phyloP scores from a whole-genome alignment of 1,140 invertebrate genomes.

The Ylistrum balloti region DNA sequence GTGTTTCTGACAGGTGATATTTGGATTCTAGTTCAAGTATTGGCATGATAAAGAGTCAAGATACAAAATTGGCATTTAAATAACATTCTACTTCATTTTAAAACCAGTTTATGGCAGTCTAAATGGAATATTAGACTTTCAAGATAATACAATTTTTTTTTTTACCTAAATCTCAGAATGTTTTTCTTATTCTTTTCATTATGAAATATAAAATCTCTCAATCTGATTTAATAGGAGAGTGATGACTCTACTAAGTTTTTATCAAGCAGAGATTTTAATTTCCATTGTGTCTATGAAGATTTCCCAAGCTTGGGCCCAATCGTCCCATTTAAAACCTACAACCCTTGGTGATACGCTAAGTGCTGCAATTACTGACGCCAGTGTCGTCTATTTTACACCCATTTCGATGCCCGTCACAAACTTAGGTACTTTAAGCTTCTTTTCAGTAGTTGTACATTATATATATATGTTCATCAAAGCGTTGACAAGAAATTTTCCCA shows the following conservation, averaged over 20 bases:
- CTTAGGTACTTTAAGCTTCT: slow-evolving; percentile 8
- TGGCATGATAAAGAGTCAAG: slow-evolving; percentile 2
- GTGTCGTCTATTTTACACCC: slow-evolving; percentile 12
- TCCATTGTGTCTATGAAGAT: slow-evolving; percentile 34
- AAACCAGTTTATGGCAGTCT: slow-evolving; percentile 27
- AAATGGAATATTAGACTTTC: slow-evolving; percentile 35
- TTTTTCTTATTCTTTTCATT: slow-evolving; percentile 11
- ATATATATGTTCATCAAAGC: slow-evolving; percentile 34
- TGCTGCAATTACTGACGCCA: slow-evolving; percentile 37
- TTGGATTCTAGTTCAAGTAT: not conserved
- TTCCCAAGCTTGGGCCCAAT: slow-evolving; percentile 13
- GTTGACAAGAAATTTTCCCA: not conserved
- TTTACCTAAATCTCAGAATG: not conserved
- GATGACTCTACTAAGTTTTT: slow-evolving; percentile 1
- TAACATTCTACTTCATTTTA: slow-evolving; percentile 11
- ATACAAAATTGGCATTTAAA: slow-evolving; percentile 5
- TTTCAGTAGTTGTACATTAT: not conserved
- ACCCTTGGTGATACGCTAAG: slow-evolving; percentile 32
- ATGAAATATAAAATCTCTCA: slow-evolving; percentile 29
- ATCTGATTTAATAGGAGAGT: not conserved
- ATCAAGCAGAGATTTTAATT: slow-evolving; percentile 34
- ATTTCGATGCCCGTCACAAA: slow-evolving; percentile 32
- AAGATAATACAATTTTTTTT: not conserved
- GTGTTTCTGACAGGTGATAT: slow-evolving; percentile 8
- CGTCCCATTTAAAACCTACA: slow-evolving; percentile 27